Evolutionary conservation across 2,113 vertebrate genomes (phyloP), one percentile per base, ranked within the genome.

Genomic region (Mobula birostris): DNA sequence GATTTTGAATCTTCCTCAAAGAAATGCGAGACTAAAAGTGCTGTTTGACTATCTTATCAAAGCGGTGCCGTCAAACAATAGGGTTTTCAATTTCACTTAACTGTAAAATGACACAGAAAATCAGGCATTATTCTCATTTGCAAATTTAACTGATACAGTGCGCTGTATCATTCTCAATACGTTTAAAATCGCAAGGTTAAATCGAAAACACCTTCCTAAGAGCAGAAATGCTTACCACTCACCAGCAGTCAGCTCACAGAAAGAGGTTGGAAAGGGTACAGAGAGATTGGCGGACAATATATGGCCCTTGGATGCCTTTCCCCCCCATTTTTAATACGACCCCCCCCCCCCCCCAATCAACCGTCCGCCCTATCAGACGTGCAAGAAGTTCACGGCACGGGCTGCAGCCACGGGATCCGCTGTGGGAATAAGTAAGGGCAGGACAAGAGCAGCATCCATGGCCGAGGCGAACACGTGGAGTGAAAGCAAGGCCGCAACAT

Each of bases 391-490:
- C 63, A 11, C 63, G 72, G 72, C 2, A 21, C 21, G 15, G 17
- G 21, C 9, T 70, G 12, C 68, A 70, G 68, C 68, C 68, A 7
- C 6, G 68, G 68, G 68, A 70, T 70, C 68, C 11, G 11, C 9
- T 70, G 48, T 4, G 48, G 48, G 48, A 40, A 24, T 7, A 19
- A 9, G 21, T 40, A 21, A 2, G 27, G 56, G 7, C 3, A 8
- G 24, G 83, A 5, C 12, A 70, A 70, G 15, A 3, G 24, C 24
- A 27, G 74, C 21, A 27, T n/a, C 76, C 7, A 12, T 29, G 29
- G n/a, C 85, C 56, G 56, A 68, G 61, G 32, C 63, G 32, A 48
- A 48, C 90, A 93, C 90, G 90, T 93, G 90, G 90, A 40, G 68
- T 3, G n/a, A n/a, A 32, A 21, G 14, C 58, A 19, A 90, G 29